Conservation (phyloP, 2,797 vertebrate species). For the Clarias laeviceps region DNA sequence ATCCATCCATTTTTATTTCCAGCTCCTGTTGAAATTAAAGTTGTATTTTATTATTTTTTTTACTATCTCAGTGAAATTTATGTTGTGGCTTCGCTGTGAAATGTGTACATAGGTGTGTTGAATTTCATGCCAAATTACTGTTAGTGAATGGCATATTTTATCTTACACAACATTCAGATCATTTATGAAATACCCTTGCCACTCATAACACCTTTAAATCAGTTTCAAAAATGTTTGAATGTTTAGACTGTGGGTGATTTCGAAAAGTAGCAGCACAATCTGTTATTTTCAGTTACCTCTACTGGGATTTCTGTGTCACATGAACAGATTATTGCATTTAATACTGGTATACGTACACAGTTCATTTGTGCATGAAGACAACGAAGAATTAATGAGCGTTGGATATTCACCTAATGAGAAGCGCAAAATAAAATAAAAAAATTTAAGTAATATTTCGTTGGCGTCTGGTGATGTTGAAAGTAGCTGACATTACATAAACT, state of each 20-base stretch:
- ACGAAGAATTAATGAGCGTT: slow-evolving; percentile 14
- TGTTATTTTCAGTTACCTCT: not conserved
- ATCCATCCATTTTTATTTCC: not conserved
- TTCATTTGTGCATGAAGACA: slow-evolving; percentile 15
- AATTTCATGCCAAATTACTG: not conserved
- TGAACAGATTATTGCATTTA: slow-evolving; percentile 13
- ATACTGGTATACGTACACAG: not conserved
- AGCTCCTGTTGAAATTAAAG: slow-evolving; percentile 14
- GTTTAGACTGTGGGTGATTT: not conserved
- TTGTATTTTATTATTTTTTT: slow-evolving; percentile 1
- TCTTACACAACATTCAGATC: not conserved
- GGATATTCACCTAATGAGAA: slow-evolving; percentile 17
- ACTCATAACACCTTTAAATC: not conserved
- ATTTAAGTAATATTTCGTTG: slow-evolving; percentile 26
- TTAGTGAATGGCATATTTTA: not conserved
- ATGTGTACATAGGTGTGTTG: not conserved
- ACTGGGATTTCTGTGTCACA: not conserved
- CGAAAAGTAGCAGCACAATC: not conserved
- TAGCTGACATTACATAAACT: not conserved
- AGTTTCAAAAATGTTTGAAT: not conserved
- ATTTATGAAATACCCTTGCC: not conserved
- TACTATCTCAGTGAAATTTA: not conserved
- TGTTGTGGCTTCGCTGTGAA: not conserved
- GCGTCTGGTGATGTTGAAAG: not conserved
- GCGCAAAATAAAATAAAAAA: not conserved